These are phyloP conservation scores for Nyctalus aviator DNA, from an alignment of 2,797 vertebrate species.

Conservation along the genomic window DNA sequence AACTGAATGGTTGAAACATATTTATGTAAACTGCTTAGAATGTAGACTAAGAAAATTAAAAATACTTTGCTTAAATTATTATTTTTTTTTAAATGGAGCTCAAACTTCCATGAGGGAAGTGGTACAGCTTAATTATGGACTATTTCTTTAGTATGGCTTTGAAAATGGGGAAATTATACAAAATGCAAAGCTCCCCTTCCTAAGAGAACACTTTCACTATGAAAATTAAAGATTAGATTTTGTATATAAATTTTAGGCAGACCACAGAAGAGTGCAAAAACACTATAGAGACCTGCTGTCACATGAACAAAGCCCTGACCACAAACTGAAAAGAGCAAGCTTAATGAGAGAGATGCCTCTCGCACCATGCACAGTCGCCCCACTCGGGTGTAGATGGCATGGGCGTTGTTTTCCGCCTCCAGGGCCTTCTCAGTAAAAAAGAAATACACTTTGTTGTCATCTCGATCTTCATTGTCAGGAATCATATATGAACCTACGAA, in stretches of 20 bases:
- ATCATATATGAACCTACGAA: conserved; percentile 95
- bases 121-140: not conserved
- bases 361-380: conserved; percentile 95
- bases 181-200: not conserved
- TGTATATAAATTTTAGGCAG: not conserved
- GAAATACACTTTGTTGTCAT: conserved; percentile 98
- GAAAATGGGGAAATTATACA: not conserved
- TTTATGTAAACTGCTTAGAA: not conserved
- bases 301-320: not conserved
- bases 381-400: conserved; percentile 93
- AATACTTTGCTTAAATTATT: not conserved
- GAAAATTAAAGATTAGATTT: not conserved
- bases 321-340: not conserved
- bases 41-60: not conserved
- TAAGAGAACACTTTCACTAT: not conserved
- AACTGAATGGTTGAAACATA: not conserved
- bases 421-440: conserved; percentile 97
- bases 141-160: not conserved
- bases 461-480: conserved; percentile 96
- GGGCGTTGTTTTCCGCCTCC: conserved; percentile 90
- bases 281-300: not conserved
- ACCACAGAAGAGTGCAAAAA: not conserved
- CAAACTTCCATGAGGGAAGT: not conserved
- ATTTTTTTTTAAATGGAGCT: not conserved
- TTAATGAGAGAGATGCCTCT: not conserved